These are phyloP conservation scores for Ectemnius cavifrons DNA, from an alignment of 2,888 invertebrate species.

Conservation along the genomic window DNA sequence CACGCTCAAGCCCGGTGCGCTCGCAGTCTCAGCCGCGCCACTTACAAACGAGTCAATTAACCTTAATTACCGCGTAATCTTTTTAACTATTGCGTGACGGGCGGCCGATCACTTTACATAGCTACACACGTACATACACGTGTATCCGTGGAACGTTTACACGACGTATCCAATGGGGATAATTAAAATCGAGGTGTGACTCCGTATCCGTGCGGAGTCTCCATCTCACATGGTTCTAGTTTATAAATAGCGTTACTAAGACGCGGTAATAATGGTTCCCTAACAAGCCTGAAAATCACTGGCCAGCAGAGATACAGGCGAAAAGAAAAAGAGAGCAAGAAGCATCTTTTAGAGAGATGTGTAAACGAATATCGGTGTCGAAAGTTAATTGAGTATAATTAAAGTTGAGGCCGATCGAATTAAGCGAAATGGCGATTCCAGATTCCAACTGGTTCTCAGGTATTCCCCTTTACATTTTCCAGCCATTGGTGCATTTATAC, in stretches of 20 bases:
- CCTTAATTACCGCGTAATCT: conserved; percentile 62
- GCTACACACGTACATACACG: conserved; percentile 1
- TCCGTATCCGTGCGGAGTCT: conserved; percentile 3
- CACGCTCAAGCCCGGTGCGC: conserved; percentile 23
- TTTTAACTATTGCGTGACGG: conserved; percentile 47
- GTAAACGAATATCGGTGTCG: not conserved
- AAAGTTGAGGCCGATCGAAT: not conserved
- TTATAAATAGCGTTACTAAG: not conserved
- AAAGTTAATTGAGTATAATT: too few species aligned
- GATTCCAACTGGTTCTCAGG: not conserved
- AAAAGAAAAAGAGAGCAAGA: not conserved
- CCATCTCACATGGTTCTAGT: not conserved
- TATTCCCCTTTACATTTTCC: not conserved
- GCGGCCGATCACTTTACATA: conserved; percentile 40
- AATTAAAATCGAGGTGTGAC: conserved; percentile 43
- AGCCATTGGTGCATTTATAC: not conserved
- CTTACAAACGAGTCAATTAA: conserved; percentile 57
- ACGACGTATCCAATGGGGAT: conserved; percentile 45
- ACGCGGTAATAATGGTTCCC: not conserved
- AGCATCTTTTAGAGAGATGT: not conserved
- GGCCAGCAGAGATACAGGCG: not conserved
- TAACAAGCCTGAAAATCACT: not conserved
- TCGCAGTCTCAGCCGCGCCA: conserved; percentile 14
- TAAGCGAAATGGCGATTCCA: not conserved
- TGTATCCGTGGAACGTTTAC: conserved; percentile 37